Conservation (phyloP, 2,888 invertebrate genomes). For the Corythucha ciliata region DNA sequence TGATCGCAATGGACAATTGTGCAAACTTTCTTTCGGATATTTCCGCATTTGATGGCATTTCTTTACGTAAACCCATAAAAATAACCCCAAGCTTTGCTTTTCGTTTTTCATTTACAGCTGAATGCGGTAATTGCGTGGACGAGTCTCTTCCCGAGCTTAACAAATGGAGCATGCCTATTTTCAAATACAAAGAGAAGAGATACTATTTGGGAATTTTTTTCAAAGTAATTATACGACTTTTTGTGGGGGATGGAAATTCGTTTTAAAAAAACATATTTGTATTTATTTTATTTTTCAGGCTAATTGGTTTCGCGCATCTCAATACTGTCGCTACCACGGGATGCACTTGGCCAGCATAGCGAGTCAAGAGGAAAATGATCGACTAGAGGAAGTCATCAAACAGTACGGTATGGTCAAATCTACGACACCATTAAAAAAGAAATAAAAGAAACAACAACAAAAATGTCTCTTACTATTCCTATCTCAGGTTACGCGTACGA, state of each 20-base stretch:
- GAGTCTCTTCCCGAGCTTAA: slow-evolving; percentile 55
- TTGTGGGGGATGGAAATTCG: no score
- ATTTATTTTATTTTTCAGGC: slow-evolving; percentile 52
- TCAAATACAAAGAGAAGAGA: slow-evolving; percentile 77
- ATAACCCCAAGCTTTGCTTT: no score
- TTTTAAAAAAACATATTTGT: no score
- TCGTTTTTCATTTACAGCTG: slow-evolving; percentile 45
- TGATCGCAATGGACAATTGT: no score
- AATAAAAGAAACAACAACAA: no score
- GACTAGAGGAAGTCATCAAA: slow-evolving; percentile 79
- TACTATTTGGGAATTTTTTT: slow-evolving; percentile 89
- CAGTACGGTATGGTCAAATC: slow-evolving; percentile 81
- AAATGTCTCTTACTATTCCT: not conserved
- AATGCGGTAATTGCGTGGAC: slow-evolving; percentile 72
- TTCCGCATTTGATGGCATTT: no score
- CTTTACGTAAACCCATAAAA: no score
- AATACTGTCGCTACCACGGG: slow-evolving; percentile 86
- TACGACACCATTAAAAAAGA: no score
- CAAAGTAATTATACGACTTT: no score
- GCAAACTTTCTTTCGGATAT: no score
- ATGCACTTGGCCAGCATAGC: slow-evolving; percentile 87
- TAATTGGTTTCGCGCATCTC: slow-evolving; percentile 85
- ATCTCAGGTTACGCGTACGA: slow-evolving; percentile 72
- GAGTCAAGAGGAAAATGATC: slow-evolving; percentile 82
- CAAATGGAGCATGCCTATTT: slow-evolving; percentile 82